phyloP scores from a whole-genome alignment of 2,797 vertebrate species.

The Rhinichthys osculus region DNA sequence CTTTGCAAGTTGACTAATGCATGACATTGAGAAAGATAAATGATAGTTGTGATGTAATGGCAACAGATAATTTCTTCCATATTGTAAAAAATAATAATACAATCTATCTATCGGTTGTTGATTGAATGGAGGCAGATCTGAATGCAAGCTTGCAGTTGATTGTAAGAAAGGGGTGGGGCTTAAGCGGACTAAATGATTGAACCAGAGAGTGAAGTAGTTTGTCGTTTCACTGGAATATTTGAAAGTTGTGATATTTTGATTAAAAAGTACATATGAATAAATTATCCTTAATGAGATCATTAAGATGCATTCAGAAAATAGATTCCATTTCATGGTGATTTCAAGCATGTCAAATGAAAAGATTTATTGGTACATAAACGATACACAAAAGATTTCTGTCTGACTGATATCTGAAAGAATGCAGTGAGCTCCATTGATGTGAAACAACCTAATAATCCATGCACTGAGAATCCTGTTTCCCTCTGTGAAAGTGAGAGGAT shows the following conservation, averaged over 20 bases:
- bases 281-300: neutral
- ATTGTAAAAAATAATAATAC: neutral
- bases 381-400: neutral
- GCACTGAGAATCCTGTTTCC: slow-evolving; percentile 11
- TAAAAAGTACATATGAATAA: neutral
- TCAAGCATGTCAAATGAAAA: neutral
- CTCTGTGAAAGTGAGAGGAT: slow-evolving; percentile 1
- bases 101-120: neutral
- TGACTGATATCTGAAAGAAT: neutral
- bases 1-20: neutral
- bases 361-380: neutral
- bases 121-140: neutral
- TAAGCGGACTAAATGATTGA: neutral
- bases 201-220: neutral
- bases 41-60: neutral
- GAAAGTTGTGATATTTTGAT: neutral
- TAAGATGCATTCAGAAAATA: neutral
- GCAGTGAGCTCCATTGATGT: neutral
- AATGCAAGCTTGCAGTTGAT: neutral
- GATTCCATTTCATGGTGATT: neutral
- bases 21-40: neutral
- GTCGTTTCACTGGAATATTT: neutral
- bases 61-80: neutral
- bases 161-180: neutral
- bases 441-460: slow-evolving; percentile 24